Percentiles rank a stretch among this genome's conserved stretches.
Conservation (phyloP, 2,113 vertebrate species). For the Phaethon lepturus region DNA sequence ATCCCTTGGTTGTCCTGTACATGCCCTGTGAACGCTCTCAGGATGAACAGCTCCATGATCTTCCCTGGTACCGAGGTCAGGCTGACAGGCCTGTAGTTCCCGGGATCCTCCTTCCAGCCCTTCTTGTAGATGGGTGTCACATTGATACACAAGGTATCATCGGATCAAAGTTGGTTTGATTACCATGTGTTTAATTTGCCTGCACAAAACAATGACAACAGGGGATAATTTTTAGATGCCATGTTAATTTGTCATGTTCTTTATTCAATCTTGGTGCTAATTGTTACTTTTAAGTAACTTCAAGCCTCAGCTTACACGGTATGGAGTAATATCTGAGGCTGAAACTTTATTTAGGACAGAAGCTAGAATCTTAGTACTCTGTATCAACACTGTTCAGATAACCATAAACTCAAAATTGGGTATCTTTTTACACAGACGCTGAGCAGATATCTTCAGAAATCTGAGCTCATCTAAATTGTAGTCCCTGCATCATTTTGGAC, state of each 20-base stretch:
- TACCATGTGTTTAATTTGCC: not conserved
- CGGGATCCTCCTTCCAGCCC: too few relatives aligned
- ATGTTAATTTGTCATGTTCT: not conserved
- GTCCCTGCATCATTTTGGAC: not conserved
- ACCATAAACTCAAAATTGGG: not conserved
- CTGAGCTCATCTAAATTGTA: not conserved
- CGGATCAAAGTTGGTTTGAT: not conserved
- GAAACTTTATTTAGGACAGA: not conserved
- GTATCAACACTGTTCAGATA: not conserved
- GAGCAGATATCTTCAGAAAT: not conserved
- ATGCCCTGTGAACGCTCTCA: too few relatives aligned
- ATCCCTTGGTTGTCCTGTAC: too few relatives aligned
- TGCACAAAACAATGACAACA: not conserved
- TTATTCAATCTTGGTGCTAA: not conserved
- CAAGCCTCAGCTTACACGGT: not conserved
- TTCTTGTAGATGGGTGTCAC: too few relatives aligned
- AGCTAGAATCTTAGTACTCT: not conserved
- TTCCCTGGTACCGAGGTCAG: too few relatives aligned
- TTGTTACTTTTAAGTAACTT: not conserved
- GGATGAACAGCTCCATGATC: too few relatives aligned
- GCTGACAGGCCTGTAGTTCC: too few relatives aligned
- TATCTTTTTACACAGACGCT: not conserved
- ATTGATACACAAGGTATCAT: not conserved
- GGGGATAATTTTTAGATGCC: not conserved
- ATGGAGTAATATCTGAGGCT: not conserved